Conservation (phyloP, 2,113 vertebrate genomes). For the Eulemur rufifrons region DNA sequence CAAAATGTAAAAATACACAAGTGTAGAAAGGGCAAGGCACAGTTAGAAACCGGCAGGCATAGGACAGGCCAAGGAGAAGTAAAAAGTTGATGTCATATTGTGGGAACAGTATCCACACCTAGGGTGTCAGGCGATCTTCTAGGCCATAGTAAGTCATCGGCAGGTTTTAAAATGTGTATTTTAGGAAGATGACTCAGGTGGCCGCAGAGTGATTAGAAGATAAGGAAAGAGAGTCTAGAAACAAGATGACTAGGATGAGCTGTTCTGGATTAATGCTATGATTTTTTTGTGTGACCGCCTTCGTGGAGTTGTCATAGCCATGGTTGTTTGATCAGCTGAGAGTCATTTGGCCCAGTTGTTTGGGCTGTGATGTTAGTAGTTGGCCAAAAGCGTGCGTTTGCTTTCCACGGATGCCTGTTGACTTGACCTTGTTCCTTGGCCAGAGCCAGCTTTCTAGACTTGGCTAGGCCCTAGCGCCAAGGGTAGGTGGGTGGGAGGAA, state of each 20-base stretch:
- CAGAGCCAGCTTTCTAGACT: not conserved
- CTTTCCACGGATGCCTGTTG: not conserved
- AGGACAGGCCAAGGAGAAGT: not conserved
- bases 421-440: not conserved
- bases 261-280: not conserved
- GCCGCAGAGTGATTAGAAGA: not conserved
- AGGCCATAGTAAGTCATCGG: not conserved
- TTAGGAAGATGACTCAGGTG: not conserved
- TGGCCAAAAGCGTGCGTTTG: not conserved
- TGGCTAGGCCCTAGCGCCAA: not conserved
- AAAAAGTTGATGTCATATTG: not conserved
- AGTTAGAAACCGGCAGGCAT: not conserved
- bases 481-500: not conserved
- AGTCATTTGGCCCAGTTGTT: not conserved
- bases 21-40: not conserved
- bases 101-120: rapidly evolving
- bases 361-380: not conserved
- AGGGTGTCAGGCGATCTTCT: not conserved
- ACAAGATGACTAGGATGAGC: not conserved
- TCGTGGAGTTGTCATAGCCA: not conserved
- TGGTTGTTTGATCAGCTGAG: not conserved
- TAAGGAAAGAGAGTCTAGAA: not conserved
- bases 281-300: not conserved
- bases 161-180: not conserved
- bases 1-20: not conserved